Conservation (phyloP, 2,888 invertebrate species). For the Idaea biselata region DNA sequence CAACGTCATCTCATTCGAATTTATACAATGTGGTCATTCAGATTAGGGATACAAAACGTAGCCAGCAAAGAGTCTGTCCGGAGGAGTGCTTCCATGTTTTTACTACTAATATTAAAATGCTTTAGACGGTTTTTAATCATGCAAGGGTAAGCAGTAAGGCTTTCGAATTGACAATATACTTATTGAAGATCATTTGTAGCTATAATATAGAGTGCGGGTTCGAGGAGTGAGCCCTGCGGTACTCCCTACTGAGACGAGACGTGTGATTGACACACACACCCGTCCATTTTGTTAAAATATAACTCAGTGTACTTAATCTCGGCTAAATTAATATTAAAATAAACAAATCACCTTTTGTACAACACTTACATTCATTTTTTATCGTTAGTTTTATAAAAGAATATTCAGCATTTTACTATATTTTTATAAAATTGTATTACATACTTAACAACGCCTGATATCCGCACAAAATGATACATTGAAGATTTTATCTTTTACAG, state of each 20-base stretch:
- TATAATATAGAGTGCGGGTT: slow-evolving; percentile 30
- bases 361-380: not conserved
- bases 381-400: slow-evolving; percentile 7
- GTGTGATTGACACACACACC: slow-evolving; percentile 41
- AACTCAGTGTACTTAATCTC: not conserved
- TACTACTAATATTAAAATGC: slow-evolving; percentile 68
- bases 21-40: not conserved
- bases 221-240: slow-evolving; percentile 32
- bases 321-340: not conserved
- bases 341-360: not conserved
- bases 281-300: slow-evolving; percentile 45
- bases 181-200: slow-evolving; percentile 37
- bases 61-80: slow-evolving; percentile 78
- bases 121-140: slow-evolving; percentile 68
- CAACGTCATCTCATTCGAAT: not conserved
- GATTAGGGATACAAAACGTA: slow-evolving; percentile 41
- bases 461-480: slow-evolving; percentile 23
- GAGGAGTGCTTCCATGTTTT: slow-evolving; percentile 79
- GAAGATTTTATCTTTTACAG: slow-evolving; percentile 23
- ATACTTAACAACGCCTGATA: slow-evolving; percentile 12
- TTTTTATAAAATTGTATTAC: slow-evolving; percentile 25
- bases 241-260: slow-evolving; percentile 36
- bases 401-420: slow-evolving; percentile 22
- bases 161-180: slow-evolving; percentile 68
- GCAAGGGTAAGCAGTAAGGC: slow-evolving; percentile 52